These are phyloP conservation scores for Porites australiensis DNA, from an alignment of 64 coral and sea anemone species.

Conservation along the genomic window DNA sequence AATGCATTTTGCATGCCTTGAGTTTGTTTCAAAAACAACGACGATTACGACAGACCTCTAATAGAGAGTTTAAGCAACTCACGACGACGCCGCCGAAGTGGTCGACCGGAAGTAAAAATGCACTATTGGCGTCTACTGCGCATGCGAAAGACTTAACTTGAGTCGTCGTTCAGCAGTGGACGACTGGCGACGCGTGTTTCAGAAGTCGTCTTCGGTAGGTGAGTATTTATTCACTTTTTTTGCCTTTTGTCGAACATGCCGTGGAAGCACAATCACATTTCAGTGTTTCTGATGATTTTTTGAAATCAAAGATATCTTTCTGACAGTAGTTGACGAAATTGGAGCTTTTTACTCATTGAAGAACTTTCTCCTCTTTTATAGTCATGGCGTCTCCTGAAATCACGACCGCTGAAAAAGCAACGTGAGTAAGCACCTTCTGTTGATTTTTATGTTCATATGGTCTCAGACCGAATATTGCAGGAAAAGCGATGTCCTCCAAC, in stretches of 20 bases:
- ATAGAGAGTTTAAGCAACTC: constrained; percentile 29
- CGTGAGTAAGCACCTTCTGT: not conserved
- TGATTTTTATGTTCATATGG: not conserved
- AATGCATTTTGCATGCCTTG: too few species aligned
- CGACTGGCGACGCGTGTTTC: not conserved
- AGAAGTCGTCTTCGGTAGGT: not conserved
- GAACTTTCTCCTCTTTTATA: not conserved
- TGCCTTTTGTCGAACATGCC: not conserved
- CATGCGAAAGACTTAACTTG: not conserved
- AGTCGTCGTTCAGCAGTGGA: not conserved
- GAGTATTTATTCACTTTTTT: not conserved
- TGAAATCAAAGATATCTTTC: not conserved
- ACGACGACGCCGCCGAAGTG: constrained; percentile 14
- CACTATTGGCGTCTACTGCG: constrained; percentile 5
- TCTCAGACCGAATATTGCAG: not conserved
- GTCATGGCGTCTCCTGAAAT: not conserved
- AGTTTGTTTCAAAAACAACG: too few species aligned
- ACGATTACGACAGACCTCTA: too few species aligned
- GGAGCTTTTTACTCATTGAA: not conserved
- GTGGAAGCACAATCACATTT: not conserved
- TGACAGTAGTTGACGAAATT: not conserved
- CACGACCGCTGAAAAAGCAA: not conserved
- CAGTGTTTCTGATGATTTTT: not conserved
- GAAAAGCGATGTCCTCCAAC: not conserved
- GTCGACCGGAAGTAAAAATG: constrained; percentile 37